A percentile compares a stretch with the other conserved stretches of the same genome.
Conservation (phyloP, 35 echinoderm and acorn worm genomes). For the Diadema setosum region DNA sequence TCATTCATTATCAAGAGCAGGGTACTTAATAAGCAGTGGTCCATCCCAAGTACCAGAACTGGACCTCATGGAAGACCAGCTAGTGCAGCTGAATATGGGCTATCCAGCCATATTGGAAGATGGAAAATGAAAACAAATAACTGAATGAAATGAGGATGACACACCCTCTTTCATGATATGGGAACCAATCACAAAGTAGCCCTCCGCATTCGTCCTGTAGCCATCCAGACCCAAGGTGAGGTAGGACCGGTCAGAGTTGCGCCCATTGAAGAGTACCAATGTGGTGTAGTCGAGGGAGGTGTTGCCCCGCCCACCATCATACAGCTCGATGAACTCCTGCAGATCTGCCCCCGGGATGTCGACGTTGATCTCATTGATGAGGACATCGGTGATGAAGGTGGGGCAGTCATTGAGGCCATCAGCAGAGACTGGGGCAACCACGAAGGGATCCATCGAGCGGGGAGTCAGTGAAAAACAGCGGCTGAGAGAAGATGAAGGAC, state of each 20-base stretch:
- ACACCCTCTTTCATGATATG: constrained; percentile 15
- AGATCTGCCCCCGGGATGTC: not conserved
- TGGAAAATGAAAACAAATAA: no score
- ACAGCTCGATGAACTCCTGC: constrained; percentile 75
- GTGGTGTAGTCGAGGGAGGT: constrained; percentile 36
- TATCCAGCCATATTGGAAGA: no score
- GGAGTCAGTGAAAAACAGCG: constrained; percentile 53
- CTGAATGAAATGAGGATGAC: no score
- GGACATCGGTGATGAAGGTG: constrained; percentile 50
- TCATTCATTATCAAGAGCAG: no score
- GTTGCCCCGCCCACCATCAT: constrained; percentile 62
- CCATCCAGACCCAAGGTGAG: constrained; percentile 65
- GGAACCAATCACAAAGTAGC: constrained; percentile 62
- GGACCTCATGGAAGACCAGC: no score
- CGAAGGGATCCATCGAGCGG: not conserved
- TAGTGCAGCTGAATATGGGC: no score
- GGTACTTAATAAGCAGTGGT: no score
- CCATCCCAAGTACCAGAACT: no score
- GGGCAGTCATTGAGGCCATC: constrained; percentile 75
- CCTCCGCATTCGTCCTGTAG: constrained; percentile 61
- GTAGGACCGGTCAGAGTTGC: constrained; percentile 55
- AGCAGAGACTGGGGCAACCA: constrained; percentile 27
- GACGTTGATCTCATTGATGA: constrained; percentile 94
- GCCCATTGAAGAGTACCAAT: constrained; percentile 75
- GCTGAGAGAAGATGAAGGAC: constrained; percentile 41